Percentiles rank a stretch among this genome's conserved stretches.
phyloP scores from a whole-genome alignment of 2,797 vertebrate species.

The Channa striata region DNA sequence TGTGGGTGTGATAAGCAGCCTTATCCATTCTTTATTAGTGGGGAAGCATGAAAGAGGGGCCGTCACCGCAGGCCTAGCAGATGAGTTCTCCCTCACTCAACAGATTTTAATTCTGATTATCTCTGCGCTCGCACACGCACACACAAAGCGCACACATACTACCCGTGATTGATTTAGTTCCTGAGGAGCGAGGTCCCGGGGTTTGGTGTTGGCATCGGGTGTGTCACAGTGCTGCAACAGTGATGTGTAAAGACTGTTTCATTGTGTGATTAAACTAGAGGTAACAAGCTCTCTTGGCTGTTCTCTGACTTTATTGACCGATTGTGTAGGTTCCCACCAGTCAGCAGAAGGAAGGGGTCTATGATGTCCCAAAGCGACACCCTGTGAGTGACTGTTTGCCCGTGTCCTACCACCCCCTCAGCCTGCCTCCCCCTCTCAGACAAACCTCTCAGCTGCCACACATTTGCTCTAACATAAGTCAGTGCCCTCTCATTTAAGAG shows the following conservation, averaged over 20 bases:
- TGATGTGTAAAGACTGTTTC: constrained; percentile 45
- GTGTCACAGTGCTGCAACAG: constrained; percentile 38
- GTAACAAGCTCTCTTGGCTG: constrained; percentile 65
- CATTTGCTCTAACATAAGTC: background rate
- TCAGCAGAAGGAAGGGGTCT: constrained; percentile 99
- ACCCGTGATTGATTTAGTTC: constrained; percentile 51
- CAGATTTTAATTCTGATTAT: constrained; percentile 78
- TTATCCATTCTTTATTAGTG: constrained; percentile 73
- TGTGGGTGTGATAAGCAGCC: constrained; percentile 68
- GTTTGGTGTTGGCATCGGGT: constrained; percentile 28
- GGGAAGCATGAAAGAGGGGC: constrained; percentile 31
- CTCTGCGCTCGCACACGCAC: constrained; percentile 28
- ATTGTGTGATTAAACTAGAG: constrained; percentile 54
- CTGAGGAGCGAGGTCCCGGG: constrained; percentile 32
- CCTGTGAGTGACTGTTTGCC: constrained; percentile 94
- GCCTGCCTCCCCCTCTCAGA: constrained; percentile 77
- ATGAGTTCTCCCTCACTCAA: constrained; percentile 61
- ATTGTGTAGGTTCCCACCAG: constrained; percentile 96
- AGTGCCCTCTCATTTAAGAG: background rate
- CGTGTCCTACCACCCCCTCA: constrained; percentile 44
- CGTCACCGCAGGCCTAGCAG: constrained; percentile 45
- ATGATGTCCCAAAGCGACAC: constrained; percentile 99
- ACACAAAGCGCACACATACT: constrained; percentile 4
- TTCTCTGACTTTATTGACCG: constrained; percentile 78
- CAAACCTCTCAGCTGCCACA: constrained; percentile 81